Conservation (phyloP, 2,797 vertebrate genomes). For the Sebastes iracundus region DNA sequence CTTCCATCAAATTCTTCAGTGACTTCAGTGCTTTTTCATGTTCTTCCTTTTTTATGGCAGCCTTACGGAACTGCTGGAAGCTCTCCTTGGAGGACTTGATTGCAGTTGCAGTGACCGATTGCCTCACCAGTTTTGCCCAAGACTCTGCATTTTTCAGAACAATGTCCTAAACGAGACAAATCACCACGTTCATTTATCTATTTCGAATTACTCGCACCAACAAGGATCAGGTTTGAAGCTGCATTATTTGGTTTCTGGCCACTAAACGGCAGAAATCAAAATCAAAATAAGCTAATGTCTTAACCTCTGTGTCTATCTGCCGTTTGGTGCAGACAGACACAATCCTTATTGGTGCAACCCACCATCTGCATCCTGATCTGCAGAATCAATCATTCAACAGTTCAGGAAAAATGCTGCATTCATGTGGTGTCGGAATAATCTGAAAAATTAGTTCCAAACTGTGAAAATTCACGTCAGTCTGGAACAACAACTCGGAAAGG, state of each 20-base stretch:
- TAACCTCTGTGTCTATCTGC: neutral
- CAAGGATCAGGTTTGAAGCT: neutral
- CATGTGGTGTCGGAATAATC: neutral
- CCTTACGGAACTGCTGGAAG: conserved; percentile 90
- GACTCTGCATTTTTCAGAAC: conserved; percentile 86
- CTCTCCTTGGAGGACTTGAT: conserved; percentile 88
- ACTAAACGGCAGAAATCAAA: neutral
- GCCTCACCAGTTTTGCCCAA: conserved; percentile 88
- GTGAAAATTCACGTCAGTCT: neutral
- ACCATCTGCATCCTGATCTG: neutral
- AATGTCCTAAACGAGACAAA: conserved; percentile 80
- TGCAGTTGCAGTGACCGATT: conserved; percentile 66
- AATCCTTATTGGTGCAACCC: neutral
- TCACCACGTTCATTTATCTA: neutral
- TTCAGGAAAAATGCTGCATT: neutral
- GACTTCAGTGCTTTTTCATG: conserved; percentile 78
- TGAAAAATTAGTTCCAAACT: neutral
- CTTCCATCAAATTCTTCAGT: conserved; percentile 71
- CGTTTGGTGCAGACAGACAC: neutral
- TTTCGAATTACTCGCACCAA: neutral
- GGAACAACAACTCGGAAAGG: neutral
- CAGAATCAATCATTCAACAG: neutral
- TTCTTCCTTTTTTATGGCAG: conserved; percentile 87
- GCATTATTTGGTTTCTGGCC: neutral
- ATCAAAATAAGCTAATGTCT: neutral